Conservation (phyloP, 2,888 invertebrate genomes). For the Cephus nigrinus region DNA sequence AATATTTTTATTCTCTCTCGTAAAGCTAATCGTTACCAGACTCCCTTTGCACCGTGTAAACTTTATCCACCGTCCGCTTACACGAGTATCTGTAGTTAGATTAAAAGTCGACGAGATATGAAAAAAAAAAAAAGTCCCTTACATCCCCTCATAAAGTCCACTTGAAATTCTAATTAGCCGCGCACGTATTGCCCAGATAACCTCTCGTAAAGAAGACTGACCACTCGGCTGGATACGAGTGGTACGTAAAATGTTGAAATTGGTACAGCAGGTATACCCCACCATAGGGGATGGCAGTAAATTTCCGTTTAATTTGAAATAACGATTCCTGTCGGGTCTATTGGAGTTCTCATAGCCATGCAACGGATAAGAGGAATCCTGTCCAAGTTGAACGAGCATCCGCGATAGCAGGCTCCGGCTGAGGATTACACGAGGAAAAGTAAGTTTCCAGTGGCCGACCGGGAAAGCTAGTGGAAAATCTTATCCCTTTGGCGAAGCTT, state of each 20-base stretch:
- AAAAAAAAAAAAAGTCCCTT: neutral
- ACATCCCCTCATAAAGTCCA: neutral
- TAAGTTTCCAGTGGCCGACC: neutral
- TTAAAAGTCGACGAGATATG: neutral
- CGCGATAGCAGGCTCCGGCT: neutral
- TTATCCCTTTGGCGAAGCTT: conserved; percentile 1
- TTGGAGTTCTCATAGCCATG: neutral
- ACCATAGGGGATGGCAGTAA: neutral
- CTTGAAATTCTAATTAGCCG: neutral
- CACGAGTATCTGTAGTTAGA: neutral
- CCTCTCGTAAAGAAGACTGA: neutral
- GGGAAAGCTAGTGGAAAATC: conserved; percentile 2
- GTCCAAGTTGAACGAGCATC: neutral
- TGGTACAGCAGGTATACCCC: neutral
- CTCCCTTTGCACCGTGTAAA: neutral
- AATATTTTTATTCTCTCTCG: neutral
- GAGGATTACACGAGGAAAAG: neutral
- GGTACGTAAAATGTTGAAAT: neutral
- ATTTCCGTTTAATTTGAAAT: neutral
- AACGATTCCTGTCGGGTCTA: neutral
- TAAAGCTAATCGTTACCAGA: neutral
- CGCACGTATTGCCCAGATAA: neutral
- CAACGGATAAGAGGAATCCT: neutral
- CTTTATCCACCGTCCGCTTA: neutral
- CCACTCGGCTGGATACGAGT: neutral